Base-by-base conservation (phyloP, 2,797 vertebrate species). In the Leptatherina wallacei region DNA sequence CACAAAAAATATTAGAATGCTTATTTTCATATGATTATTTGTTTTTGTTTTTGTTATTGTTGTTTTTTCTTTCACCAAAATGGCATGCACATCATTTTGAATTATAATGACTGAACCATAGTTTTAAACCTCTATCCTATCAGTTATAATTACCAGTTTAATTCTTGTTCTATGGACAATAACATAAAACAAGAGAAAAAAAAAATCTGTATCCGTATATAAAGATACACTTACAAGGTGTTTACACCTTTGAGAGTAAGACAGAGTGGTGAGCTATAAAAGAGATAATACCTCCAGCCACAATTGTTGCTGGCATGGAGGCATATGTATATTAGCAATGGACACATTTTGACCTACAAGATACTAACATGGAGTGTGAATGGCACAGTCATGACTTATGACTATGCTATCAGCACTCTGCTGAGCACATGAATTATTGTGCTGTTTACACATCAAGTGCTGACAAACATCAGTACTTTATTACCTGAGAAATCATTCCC, bases 381-480 rank as follows among this genome's bases (percentile, higher is more conserved):
- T 86, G 89, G 87, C 90, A 89, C 52, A 60, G 64, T 57, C 61
- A 78, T 87, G 79, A 88, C 78, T 87, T 86, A 88, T 74, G 71
- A 52, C 75, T 60, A 59, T 30, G 5, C 69, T 65, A 61, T 88
- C 86, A 90, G 89, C 91, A 87, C 87, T 91, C 87, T 88, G 71
- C 69, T 66, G 71, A 78, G 82, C 71, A 62, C 66, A 84, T 93
- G 80, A 90, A 90, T 91, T 88, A 93, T 89, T 82, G 77, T 70
- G 61, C 78, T 91, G 90, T 92, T 92, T 92, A 88, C 87, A 88
- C 82, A 85, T 89, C 81, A 86, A 82, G 85, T 77, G 83, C 83
- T 87, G 87, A 88, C 86, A 90, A 88, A 91, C 88, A 91, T 91
- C 87, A 91, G 79, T 91, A 89, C 85, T 94, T 95, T 93, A 93